These are phyloP conservation scores for Arctia plantaginis DNA, from an alignment of 2,888 invertebrate species.

Conservation along the genomic window DNA sequence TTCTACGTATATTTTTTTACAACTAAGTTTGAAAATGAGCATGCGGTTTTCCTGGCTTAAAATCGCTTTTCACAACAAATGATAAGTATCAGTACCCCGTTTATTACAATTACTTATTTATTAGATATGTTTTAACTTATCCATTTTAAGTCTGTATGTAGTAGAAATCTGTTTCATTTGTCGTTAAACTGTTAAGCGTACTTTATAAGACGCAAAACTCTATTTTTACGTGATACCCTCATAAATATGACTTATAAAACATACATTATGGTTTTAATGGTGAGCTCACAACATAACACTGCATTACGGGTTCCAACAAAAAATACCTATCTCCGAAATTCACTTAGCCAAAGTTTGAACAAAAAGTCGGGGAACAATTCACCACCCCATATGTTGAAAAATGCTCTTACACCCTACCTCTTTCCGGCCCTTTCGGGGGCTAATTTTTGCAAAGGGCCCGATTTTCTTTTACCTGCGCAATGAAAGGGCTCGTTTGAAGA, in stretches of 20 bases:
- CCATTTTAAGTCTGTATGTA: too few species aligned
- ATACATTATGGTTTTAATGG: background rate
- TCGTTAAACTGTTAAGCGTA: too few species aligned
- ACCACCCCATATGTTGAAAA: slow-evolving; percentile 68
- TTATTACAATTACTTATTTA: too few species aligned
- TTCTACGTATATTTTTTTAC: too few species aligned
- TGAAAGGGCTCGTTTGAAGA: slow-evolving; percentile 67
- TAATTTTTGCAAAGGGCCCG: slow-evolving; percentile 79
- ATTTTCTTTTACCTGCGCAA: slow-evolving; percentile 78
- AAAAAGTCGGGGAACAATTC: slow-evolving; percentile 58
- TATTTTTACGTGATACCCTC: background rate
- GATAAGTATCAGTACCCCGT: too few species aligned
- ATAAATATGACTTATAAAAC: background rate
- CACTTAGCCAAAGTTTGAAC: slow-evolving; percentile 71
- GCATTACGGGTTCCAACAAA: slow-evolving; percentile 7
- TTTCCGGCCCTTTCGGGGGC: slow-evolving; percentile 51
- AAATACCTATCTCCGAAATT: slow-evolving; percentile 69
- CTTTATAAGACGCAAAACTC: background rate
- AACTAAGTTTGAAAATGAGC: too few species aligned
- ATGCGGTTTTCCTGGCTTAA: too few species aligned
- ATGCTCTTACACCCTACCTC: slow-evolving; percentile 65
- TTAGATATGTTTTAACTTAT: too few species aligned
- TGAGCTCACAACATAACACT: slow-evolving; percentile 1
- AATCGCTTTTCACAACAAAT: too few species aligned
- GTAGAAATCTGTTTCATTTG: too few species aligned